A percentile compares a stretch with the other conserved stretches of the same genome.
These are phyloP conservation scores for Caracal caracal DNA, from an alignment of 2,113 vertebrate species.

Conservation along the genomic window DNA sequence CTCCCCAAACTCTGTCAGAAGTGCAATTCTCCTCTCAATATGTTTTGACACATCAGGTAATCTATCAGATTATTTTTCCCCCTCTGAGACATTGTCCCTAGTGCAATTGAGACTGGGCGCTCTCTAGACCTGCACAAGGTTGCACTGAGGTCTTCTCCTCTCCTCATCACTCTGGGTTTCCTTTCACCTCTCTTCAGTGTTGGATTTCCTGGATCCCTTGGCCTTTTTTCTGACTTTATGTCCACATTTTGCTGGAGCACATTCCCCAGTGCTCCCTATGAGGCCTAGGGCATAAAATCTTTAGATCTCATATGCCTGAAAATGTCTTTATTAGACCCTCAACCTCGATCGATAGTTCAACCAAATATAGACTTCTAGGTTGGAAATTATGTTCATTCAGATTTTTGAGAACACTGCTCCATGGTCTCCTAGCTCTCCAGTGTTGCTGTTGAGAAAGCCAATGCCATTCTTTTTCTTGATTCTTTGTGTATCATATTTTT, in stretches of 20 bases:
- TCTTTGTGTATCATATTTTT: neutral
- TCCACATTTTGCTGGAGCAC: neutral
- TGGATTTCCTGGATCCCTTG: conserved; percentile 2
- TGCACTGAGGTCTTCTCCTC: neutral
- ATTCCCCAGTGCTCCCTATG: conserved; percentile 14
- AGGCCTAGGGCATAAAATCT: conserved; percentile 15
- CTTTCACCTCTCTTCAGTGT: conserved; percentile 37
- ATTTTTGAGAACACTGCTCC: conserved; percentile 28
- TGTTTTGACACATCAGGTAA: conserved; percentile 22
- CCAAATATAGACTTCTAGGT: conserved; percentile 17
- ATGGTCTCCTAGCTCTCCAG: neutral
- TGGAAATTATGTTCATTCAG: conserved; percentile 13
- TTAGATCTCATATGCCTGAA: neutral
- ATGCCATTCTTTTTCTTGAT: conserved; percentile 19
- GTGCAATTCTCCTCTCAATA: conserved; percentile 2
- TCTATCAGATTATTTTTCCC: neutral
- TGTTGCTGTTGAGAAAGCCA: neutral
- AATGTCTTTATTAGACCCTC: neutral
- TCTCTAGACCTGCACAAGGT: neutral
- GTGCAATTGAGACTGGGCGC: neutral
- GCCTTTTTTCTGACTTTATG: neutral
- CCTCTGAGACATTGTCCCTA: neutral
- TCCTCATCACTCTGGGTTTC: neutral
- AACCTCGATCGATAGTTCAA: conserved; percentile 24
- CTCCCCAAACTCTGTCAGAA: conserved; percentile 2